These are phyloP conservation scores for Lapara coniferarum DNA, from an alignment of 2,888 invertebrate genomes.

Conservation along the genomic window DNA sequence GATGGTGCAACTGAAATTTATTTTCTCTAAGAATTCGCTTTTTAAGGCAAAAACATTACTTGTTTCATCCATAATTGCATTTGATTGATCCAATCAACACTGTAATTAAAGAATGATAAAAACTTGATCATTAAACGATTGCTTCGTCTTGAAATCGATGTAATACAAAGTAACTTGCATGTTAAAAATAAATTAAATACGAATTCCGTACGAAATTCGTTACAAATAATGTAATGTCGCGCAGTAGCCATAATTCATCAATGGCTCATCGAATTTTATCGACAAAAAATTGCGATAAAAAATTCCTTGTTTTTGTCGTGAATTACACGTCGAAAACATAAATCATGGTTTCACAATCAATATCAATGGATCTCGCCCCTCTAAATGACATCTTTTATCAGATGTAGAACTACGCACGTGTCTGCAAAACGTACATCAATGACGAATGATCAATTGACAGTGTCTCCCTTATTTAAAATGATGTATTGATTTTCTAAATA, in stretches of 20 bases:
- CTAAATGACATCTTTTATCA: constrained; percentile 73
- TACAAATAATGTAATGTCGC: constrained; percentile 36
- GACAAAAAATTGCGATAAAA: constrained; percentile 48
- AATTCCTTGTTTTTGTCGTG: constrained; percentile 60
- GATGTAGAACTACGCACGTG: constrained; percentile 72
- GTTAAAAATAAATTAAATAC: constrained; percentile 21
- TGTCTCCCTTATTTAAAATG: constrained; percentile 69
- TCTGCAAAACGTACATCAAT: constrained; percentile 66
- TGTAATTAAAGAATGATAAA: constrained; percentile 8
- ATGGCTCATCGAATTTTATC: constrained; percentile 54
- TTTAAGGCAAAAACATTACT: neutral
- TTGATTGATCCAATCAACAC: constrained; percentile 19
- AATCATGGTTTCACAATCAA: constrained; percentile 69
- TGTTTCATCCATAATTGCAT: neutral
- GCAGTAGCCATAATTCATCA: constrained; percentile 53
- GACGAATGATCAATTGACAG: constrained; percentile 71
- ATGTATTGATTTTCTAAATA: constrained; percentile 60
- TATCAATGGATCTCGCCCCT: constrained; percentile 68
- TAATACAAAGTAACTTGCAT: constrained; percentile 11
- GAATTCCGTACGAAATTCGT: constrained; percentile 30
- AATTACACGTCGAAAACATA: constrained; percentile 68
- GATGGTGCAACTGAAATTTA: neutral
- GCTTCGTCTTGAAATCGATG: neutral
- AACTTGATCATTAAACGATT: constrained; percentile 2
- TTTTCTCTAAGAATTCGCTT: neutral